Base-by-base conservation (phyloP, 1,140 invertebrate species). In the Melipona quadrifasciata region DNA sequence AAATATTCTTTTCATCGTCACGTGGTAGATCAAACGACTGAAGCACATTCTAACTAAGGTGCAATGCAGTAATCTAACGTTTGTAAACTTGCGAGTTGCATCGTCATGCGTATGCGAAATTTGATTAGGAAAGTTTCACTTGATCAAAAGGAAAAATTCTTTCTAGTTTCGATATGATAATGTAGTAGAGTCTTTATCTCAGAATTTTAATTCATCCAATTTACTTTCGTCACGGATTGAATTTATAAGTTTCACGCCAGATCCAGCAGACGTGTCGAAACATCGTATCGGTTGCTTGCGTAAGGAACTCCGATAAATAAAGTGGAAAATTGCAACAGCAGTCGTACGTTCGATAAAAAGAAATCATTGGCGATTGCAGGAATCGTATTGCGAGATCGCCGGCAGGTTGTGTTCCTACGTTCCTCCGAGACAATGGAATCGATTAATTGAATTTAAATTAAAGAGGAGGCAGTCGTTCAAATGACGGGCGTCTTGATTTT, bases 351-450 rank as follows among this genome's bases (percentile, higher is more conserved):
- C 14, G 34, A 47, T 27, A 53, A 39, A 24, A 27, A 70, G 68
- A 80, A 78, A 31, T 21, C n/a, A 57, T n/a, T 47, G 31, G 21
- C 24, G 57, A 58, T 39, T 19, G 67, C 31, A 24, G 8, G 31
- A 58, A n/a, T 68, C 65, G 21, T n/a, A 21, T 80, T 80, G 65
- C 78, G 27, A 58, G 57, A 80, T 57, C 24, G n/a, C 11, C 8
- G 24, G n/a, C 14, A 5, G 16, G 3, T 71, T n/a, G 19, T 80
- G 39, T 80, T 80, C 65, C 53, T 80, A 71, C 31, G 39, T 53
- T 27, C 31, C 39, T 47, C 16, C 19, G 5, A 70, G 65, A 80
- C 77, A 80, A 80, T 80, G 17, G 51, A 39, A 70, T 39, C 74
- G 8, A 75, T 34, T 75, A 3, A 34, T 24, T 16, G 12, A 17